Percentiles rank a stretch among this genome's conserved stretches.
Conservation (phyloP, 1,140 invertebrate species). For the Drosophila leontia region DNA sequence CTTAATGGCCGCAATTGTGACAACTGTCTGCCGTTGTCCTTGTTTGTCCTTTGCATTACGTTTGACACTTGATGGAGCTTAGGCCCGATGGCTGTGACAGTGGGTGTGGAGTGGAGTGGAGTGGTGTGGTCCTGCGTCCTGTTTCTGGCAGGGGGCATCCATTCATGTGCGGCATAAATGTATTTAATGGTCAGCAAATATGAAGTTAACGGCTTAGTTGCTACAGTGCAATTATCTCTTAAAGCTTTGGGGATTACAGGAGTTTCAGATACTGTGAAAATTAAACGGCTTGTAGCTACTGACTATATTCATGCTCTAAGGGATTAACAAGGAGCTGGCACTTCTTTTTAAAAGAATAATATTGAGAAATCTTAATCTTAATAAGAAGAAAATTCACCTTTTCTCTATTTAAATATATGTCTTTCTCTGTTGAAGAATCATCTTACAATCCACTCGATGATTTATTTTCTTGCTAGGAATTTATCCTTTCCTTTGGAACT, state of each 20-base stretch:
- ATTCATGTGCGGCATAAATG: slow-evolving; percentile 49
- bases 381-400: too few relatives aligned
- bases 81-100: slow-evolving; percentile 76
- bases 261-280: slow-evolving; percentile 4
- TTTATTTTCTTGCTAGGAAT: slow-evolving; percentile 8
- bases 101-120: slow-evolving; percentile 12
- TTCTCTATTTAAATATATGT: too few relatives aligned
- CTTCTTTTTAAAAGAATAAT: not conserved
- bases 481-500: slow-evolving; percentile 3
- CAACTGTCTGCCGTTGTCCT: slow-evolving; percentile 64
- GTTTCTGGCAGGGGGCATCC: slow-evolving; percentile 3
- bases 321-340: not conserved
- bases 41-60: slow-evolving; percentile 64
- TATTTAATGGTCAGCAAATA: slow-evolving; percentile 79
- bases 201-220: slow-evolving; percentile 75
- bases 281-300: slow-evolving; percentile 1
- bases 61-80: slow-evolving; percentile 79
- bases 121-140: not conserved
- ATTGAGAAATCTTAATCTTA: not conserved
- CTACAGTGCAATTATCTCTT: slow-evolving; percentile 56
- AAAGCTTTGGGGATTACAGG: slow-evolving; percentile 6
- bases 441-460: slow-evolving; percentile 1
- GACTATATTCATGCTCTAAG: too few relatives aligned
- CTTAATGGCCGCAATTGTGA: slow-evolving; percentile 70
- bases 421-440: not conserved